Conservation (phyloP, 2,113 vertebrate species). For the Amblyornis subalaris region DNA sequence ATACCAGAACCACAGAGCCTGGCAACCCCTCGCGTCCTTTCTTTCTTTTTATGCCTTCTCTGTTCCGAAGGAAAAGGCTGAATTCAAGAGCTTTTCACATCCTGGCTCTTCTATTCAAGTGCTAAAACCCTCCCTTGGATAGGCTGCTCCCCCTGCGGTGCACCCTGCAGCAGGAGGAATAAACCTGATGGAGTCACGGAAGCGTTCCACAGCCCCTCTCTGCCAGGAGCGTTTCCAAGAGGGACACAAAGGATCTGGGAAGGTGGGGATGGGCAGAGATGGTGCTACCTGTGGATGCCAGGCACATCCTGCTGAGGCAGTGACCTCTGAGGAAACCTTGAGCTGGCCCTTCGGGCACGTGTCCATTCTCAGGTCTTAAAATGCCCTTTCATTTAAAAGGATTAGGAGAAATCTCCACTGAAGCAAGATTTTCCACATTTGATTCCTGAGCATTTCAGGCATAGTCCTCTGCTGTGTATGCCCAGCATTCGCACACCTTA, state of each 20-base stretch:
- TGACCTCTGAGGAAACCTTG: neutral
- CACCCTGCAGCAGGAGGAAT: neutral
- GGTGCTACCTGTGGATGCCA: rapidly evolving
- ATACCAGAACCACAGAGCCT: too few relatives aligned
- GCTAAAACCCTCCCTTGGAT: neutral
- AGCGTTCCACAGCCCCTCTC: neutral
- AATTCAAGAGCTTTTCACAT: neutral
- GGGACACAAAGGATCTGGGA: rapidly evolving
- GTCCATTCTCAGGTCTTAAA: neutral
- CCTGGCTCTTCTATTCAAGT: neutral
- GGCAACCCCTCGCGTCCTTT: rapidly evolving
- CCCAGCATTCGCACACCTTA: rapidly evolving
- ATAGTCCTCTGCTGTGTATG: rapidly evolving
- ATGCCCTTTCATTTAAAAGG: neutral
- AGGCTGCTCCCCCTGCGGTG: rapidly evolving
- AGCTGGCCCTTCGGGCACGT: too few relatives aligned
- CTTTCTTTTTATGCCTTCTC: neutral
- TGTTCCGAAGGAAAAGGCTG: neutral
- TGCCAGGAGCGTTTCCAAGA: rapidly evolving
- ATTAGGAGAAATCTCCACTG: neutral
- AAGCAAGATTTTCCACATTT: neutral
- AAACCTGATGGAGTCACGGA: rapidly evolving
- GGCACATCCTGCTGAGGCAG: rapidly evolving
- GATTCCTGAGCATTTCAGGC: neutral
- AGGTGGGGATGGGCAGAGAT: rapidly evolving